Percentiles rank a stretch among this genome's conserved stretches.
Evolutionary conservation across 2,113 vertebrate genomes (phyloP).

Genomic region (Phoenicopterus ruber): DNA sequence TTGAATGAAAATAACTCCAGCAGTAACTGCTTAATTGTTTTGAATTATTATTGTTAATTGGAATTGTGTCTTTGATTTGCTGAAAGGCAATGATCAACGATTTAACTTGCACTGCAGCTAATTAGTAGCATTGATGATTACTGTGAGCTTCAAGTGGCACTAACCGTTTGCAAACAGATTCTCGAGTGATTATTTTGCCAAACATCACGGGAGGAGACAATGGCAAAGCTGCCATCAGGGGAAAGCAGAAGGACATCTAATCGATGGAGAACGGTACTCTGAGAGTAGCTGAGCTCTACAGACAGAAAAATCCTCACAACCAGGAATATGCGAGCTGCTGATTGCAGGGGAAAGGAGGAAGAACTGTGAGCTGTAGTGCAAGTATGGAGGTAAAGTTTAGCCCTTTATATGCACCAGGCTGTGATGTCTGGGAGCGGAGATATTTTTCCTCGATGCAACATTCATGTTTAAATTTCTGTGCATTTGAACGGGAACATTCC

Average conservation of each 20-base stretch:
- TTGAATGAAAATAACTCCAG: neutral
- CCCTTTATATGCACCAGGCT: neutral
- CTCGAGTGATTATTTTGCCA: neutral
- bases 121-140: conserved; percentile 12
- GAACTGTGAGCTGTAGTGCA: neutral
- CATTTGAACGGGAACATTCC: neutral
- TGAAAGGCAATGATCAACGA: neutral
- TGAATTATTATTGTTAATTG: conserved; percentile 41
- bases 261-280: neutral
- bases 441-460: neutral
- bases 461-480: neutral
- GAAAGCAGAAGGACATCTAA: neutral
- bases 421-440: neutral
- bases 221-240: neutral
- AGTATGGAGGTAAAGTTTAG: neutral
- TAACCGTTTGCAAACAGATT: neutral
- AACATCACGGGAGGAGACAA: neutral
- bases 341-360: neutral
- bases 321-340: neutral
- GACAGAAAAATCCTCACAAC: neutral
- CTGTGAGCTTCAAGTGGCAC: neutral
- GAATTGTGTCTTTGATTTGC: neutral
- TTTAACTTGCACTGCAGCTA: neutral
- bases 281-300: neutral
- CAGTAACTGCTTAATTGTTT: conserved; percentile 26